A percentile compares a stretch with the other conserved stretches of the same genome.
These are phyloP conservation scores for Pyrrhura leucotis DNA, from an alignment of 2,797 vertebrate genomes.

Conservation along the genomic window DNA sequence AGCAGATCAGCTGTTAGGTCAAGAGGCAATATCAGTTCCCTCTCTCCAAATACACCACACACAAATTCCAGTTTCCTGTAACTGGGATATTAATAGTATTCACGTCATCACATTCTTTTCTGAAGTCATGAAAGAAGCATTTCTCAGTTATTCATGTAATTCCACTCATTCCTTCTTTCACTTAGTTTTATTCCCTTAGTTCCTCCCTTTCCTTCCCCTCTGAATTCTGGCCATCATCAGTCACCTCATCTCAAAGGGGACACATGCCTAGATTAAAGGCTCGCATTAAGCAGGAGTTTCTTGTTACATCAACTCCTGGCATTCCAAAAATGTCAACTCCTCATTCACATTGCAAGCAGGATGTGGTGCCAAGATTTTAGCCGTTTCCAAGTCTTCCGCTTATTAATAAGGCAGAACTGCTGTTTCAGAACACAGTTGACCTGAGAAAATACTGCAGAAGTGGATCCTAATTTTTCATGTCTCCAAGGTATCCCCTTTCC, in stretches of 20 bases:
- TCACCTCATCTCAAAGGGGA: not conserved
- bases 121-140: not conserved
- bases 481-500: not conserved
- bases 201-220: not conserved
- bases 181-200: not conserved
- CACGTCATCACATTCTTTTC: not conserved
- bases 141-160: slow-evolving; percentile 15
- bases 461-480: not conserved
- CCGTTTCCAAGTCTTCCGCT: not conserved
- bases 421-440: not conserved
- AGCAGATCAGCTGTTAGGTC: not conserved
- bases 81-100: not conserved
- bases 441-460: not conserved
- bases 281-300: slow-evolving; percentile 31
- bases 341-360: not conserved
- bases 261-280: slow-evolving; percentile 32
- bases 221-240: not conserved
- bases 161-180: not conserved
- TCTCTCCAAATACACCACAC: not conserved
- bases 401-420: not conserved
- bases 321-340: slow-evolving; percentile 22
- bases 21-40: not conserved
- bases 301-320: slow-evolving; percentile 24
- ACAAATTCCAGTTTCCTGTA: not conserved
- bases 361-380: not conserved